These are phyloP conservation scores for Phthorimaea operculella DNA, from an alignment of 1,140 invertebrate species.

Conservation along the genomic window DNA sequence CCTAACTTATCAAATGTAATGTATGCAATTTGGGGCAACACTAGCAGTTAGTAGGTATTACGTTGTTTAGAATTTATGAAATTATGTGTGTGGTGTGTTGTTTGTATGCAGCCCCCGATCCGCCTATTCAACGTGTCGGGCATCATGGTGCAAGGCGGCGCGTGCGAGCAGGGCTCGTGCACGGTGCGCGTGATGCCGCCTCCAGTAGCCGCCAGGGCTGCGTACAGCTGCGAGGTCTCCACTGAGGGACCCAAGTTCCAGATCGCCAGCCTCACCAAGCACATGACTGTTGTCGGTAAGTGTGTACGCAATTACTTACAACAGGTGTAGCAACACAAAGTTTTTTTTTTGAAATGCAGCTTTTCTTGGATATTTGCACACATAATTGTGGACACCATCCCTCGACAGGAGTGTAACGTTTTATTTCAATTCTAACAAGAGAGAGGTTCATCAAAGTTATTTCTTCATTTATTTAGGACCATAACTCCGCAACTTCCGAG, in stretches of 20 bases:
- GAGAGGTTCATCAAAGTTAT: neutral
- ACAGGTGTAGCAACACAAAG: no score
- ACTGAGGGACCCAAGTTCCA: slow-evolving; percentile 74
- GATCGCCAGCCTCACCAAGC: slow-evolving; percentile 68
- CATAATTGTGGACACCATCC: neutral
- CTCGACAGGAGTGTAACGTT: neutral
- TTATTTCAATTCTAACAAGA: neutral
- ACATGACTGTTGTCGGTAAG: slow-evolving; percentile 73
- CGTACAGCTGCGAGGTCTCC: slow-evolving; percentile 73
- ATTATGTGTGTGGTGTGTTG: neutral
- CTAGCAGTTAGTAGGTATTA: neutral
- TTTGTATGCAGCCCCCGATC: slow-evolving; percentile 40
- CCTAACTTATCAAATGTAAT: no score
- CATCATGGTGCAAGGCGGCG: slow-evolving; percentile 54
- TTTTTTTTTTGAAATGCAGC: no score
- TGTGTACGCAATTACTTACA: neutral
- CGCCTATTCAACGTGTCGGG: slow-evolving; percentile 55
- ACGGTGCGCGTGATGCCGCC: slow-evolving; percentile 66
- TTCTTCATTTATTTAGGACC: neutral
- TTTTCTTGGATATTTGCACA: neutral
- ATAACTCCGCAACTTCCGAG: neutral
- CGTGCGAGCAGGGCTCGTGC: slow-evolving; percentile 66
- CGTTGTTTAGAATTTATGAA: neutral
- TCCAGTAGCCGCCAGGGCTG: slow-evolving; percentile 65
- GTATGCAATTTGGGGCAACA: no score